Base-by-base conservation (phyloP, 2,113 vertebrate species). In the Malurus cyaneus region DNA sequence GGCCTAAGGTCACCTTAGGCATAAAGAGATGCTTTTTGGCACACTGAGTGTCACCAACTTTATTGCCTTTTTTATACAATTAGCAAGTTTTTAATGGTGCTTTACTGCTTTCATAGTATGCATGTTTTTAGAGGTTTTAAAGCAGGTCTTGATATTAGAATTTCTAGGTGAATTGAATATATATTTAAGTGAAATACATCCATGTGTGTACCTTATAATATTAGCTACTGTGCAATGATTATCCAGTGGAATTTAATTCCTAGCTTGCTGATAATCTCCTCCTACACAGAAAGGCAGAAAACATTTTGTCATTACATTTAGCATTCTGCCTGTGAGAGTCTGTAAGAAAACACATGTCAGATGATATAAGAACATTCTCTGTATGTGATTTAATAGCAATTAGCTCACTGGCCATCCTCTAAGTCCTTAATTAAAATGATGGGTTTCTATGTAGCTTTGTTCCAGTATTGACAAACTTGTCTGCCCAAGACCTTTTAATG, bases 341-440 rank as follows among this genome's bases (percentile, higher is more conserved):
- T 84, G 86, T 77, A 92, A 89, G 72, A 89, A 77, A 79, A 64
- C 44, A 60, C 32, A 50, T 2, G 2, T 84, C 64, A 80, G 26
- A 76, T 89, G 87, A 93, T 85, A 76, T 91, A 79, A 82, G 86
- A 88, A 28, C 57, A 61, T 80, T 87, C 60, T 85, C 82, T 65
- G 20, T 31, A 42, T 3, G 5, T 91, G 54, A 88, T 95, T 92
- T 96, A 91, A 66, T 77, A 41, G 19, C 60, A 81, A 39, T 92
- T 89, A 96, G 74, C 74, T 92, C 56, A 64, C 65, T 78, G 92
- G 59, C 54, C 34, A 66, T 83, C 41, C 49, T 60, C 39, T 92
- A 44, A 76, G 85, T 85, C 65, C 73, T 85, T 89, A 80, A 88
- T 90, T 95, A 94, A 90, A 76, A 66, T 46, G 49, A 88, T 25